Evolutionary conservation across 2,797 vertebrate species (phyloP), one percentile per base, ranked within the genome.

Genomic region (Orestias chungarensis): DNA sequence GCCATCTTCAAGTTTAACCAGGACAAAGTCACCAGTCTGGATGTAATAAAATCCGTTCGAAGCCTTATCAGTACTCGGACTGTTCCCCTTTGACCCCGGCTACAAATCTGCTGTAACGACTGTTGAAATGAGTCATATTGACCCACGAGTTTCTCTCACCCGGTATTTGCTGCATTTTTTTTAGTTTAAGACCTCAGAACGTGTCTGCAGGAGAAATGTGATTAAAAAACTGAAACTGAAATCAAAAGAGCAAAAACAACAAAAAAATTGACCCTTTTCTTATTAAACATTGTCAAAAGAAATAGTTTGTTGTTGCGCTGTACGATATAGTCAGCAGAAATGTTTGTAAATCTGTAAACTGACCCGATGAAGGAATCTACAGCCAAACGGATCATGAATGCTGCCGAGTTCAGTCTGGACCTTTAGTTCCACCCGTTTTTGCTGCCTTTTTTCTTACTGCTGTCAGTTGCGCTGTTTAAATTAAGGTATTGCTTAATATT

Each of bases 401-500:
- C 64, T 40, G 46, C 25, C 55, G 29, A 57, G 29, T 20, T 17
- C 64, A 49, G 46, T 18, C 55, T 12, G 43, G 57, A 40, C 44
- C 57, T 64, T 52, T 25, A 35, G 43, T 27, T 15, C 81, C 10
- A n/a, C 76, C 47, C 9, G 25, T 75, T 44, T n/a, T 66, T 59
- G 18, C 52, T 68, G 73, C 59, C n/a, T 64, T 57, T 85, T 88
- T 87, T 86, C 76, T 80, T 75, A 64, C 79, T 75, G 68, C 33
- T 43, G 76, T 89, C 83, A 68, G 80, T 83, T n/a, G 75, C 71
- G 73, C 79, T 82, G 55, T 86, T 54, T 59, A 82, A 82, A 81
- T 73, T 62, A 78, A 88, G 71, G 79, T 50, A 64, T 80, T 43
- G 73, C 78, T 70, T 31, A 68, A 75, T 92, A 88, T 92, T 91